Evolutionary conservation across 2,797 vertebrate species (phyloP).

Genomic region (Sebastes hubbsi): DNA sequence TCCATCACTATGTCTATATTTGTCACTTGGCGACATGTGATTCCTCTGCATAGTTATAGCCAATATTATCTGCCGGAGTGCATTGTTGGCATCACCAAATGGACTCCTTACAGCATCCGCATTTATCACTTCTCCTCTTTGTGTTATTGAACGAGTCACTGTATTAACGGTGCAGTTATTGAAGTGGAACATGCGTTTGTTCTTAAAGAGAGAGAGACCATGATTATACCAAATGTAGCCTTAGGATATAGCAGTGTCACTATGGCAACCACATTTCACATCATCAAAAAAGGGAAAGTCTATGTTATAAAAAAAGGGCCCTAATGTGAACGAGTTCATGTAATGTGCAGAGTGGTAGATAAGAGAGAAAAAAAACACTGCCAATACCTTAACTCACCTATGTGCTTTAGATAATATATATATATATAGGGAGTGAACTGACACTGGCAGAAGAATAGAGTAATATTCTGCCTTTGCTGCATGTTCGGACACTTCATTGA

Average conservation of each 20-base stretch:
- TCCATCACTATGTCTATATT: background rate
- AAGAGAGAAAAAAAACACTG: background rate
- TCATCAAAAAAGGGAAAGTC: background rate
- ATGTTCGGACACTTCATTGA: too few relatives aligned
- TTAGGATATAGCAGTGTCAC: background rate
- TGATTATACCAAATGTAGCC: background rate
- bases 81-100: background rate
- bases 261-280: conserved; percentile 25
- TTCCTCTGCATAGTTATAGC: background rate
- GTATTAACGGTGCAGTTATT: background rate
- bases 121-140: background rate
- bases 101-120: background rate
- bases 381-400: background rate
- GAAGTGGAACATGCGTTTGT: background rate
- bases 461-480: background rate
- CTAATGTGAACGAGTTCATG: background rate
- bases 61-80: background rate
- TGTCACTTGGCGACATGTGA: background rate
- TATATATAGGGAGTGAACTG: background rate
- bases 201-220: background rate
- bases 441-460: background rate
- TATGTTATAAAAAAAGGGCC: background rate
- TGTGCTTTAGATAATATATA: background rate
- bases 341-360: background rate
- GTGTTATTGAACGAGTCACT: background rate